These are phyloP conservation scores for Melitaea cinxia DNA, from an alignment of 1,140 invertebrate genomes.

Conservation along the genomic window DNA sequence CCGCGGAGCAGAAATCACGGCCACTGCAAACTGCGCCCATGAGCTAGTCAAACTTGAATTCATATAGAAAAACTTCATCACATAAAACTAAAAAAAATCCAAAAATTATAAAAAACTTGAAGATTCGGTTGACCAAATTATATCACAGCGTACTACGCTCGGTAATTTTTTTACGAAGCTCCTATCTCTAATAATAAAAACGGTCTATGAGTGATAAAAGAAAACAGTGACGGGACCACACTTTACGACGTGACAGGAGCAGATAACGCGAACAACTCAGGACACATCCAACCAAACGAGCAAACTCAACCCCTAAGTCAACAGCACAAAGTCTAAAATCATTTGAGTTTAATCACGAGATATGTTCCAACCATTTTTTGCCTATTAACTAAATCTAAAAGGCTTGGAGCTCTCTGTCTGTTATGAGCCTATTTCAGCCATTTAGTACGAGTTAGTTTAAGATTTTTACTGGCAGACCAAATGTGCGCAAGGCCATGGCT, in stretches of 20 bases:
- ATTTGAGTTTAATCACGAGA: not conserved
- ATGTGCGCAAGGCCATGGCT: too few relatives aligned
- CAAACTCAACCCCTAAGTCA: not conserved
- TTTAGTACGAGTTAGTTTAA: not conserved
- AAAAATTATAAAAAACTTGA: too few relatives aligned
- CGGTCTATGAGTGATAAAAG: constrained; percentile 26
- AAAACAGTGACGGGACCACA: constrained; percentile 16
- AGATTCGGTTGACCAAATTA: not conserved
- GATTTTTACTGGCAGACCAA: not conserved
- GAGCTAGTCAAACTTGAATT: too few relatives aligned
- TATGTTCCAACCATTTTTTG: not conserved
- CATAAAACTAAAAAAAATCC: too few relatives aligned
- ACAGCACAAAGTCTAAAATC: not conserved
- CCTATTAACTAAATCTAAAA: not conserved
- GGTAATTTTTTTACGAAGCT: constrained; percentile 11
- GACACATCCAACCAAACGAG: not conserved
- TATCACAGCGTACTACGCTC: not conserved
- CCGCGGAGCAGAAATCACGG: too few relatives aligned
- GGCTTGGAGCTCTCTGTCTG: not conserved
- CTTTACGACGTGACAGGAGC: constrained; percentile 20
- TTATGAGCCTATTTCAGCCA: not conserved
- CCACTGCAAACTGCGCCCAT: too few relatives aligned
- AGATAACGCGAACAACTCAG: constrained; percentile 10
- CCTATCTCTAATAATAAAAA: constrained; percentile 28
- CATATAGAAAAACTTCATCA: too few relatives aligned